These are phyloP conservation scores for Chitala chitala DNA, from an alignment of 2,113 vertebrate species.

Conservation along the genomic window DNA sequence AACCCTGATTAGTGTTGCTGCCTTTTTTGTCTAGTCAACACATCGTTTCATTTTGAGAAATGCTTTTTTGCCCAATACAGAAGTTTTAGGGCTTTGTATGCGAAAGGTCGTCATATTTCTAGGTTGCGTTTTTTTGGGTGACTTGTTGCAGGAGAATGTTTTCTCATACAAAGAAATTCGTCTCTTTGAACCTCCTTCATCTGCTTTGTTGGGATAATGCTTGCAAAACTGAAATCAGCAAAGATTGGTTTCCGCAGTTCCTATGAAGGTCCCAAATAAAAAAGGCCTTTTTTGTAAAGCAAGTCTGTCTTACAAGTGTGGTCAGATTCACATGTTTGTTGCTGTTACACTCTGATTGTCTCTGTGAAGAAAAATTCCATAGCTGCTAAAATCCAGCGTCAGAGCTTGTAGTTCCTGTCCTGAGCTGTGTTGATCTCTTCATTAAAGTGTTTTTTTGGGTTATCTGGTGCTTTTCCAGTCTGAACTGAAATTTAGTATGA, in stretches of 20 bases:
- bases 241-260: conserved; percentile 49
- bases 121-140: not conserved
- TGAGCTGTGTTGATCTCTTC: no score
- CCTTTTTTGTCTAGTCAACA: conserved; percentile 29
- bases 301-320: conserved; percentile 39
- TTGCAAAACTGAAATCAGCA: conserved; percentile 43
- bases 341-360: conserved; percentile 43
- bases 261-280: conserved; percentile 55
- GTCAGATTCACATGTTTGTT: conserved; percentile 49
- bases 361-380: conserved; percentile 40
- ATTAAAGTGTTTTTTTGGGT: not conserved
- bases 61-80: conserved; percentile 31
- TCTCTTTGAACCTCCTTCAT: conserved; percentile 25
- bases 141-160: conserved; percentile 37
- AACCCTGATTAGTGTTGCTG: conserved; percentile 47
- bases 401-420: no score
- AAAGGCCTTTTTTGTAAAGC: conserved; percentile 30
- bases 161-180: conserved; percentile 40
- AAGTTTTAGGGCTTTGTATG: conserved; percentile 29
- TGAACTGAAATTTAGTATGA: no score
- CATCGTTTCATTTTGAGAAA: conserved; percentile 37
- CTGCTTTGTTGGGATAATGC: conserved; percentile 37
- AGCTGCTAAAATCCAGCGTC: conserved; percentile 56
- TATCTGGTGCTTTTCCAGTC: not conserved
- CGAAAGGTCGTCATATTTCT: not conserved